These are phyloP conservation scores for Buceros bicornis DNA, from an alignment of 2,797 vertebrate genomes.

Conservation along the genomic window DNA sequence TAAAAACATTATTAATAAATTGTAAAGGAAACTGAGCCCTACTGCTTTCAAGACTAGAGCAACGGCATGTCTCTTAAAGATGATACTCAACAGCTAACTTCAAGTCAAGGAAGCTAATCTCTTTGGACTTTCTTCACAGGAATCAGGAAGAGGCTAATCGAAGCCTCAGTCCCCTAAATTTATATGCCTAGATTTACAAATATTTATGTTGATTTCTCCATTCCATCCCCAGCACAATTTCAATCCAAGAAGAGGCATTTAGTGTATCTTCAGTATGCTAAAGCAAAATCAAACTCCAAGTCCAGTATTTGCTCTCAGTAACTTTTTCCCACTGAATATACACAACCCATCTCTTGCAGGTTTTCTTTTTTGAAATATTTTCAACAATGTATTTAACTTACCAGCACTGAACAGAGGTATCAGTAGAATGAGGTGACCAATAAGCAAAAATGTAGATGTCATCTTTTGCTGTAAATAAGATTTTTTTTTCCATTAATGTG, in stretches of 20 bases:
- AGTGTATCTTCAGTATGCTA: background rate
- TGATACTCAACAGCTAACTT: background rate
- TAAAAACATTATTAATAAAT: background rate
- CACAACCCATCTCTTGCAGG: fast-evolving
- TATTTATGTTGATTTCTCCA: background rate
- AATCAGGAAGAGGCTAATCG: background rate
- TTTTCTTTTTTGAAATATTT: background rate
- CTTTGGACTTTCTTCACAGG: background rate
- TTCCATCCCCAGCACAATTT: background rate
- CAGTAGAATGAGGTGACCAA: conserved; percentile 43
- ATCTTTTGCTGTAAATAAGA: conserved; percentile 72
- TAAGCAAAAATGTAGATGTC: conserved; percentile 40
- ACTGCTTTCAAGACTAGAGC: background rate
- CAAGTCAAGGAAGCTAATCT: background rate
- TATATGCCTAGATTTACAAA: background rate
- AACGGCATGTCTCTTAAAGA: background rate
- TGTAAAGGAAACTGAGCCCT: background rate
- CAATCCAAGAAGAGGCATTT: background rate
- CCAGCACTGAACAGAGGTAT: conserved; percentile 59
- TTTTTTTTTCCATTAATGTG: background rate
- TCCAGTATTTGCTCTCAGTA: background rate
- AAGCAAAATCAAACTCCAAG: background rate
- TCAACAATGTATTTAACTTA: conserved; percentile 56
- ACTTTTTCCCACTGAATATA: background rate
- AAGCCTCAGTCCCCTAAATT: background rate